Base-by-base conservation (phyloP, 2,113 vertebrate species). In the Coreoperca whiteheadi region DNA sequence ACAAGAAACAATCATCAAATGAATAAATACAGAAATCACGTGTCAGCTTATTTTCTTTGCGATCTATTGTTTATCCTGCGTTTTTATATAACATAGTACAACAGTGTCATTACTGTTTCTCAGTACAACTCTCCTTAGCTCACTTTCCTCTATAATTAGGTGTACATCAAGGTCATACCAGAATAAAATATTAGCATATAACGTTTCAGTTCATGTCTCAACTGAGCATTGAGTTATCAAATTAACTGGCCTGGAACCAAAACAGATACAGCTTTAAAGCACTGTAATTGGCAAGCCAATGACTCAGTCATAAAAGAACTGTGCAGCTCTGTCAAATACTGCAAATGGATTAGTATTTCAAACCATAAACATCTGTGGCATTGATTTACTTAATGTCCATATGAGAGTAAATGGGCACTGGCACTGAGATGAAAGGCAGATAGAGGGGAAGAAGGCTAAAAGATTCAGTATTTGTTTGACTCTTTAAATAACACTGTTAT, bases 281-380 rank as follows among this genome's bases (percentile, higher is more conserved):
- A 28, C 50, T 34, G 60, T 69, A 75, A 71, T 67, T 66, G 39
- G 61, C 83, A 78, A 61, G 15, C 57, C 53, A 34, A n/a, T 18
- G 68, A 77, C 53, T 82, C 74, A 34, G 32, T 61, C 57, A 77
- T 86, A 75, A 74, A 85, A 61, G 53, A 70, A 74, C 32, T n/a
- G 37, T 32, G 37, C 74, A 54, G 71, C 64, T 68, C 41, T 68
- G 71, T 80, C 66, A 75, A 87, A 88, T 64, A 75, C 51, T 77
- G 64, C 71, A 69, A 86, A 81, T 10, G 3, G 77, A 86, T 89
- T 83, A 81, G 77, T 79, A 69, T 86, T 84, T 83, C 76, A 77
- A 65, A 83, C 68, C 66, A 75, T 56, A 84, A 87, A 71, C 81
- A 77, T 79, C 39, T 32, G n/a, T 82, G 71, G 20, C 72, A 86